Evolutionary conservation across 2,888 invertebrate genomes (phyloP).

Genomic region (Tetragonisca angustula): DNA sequence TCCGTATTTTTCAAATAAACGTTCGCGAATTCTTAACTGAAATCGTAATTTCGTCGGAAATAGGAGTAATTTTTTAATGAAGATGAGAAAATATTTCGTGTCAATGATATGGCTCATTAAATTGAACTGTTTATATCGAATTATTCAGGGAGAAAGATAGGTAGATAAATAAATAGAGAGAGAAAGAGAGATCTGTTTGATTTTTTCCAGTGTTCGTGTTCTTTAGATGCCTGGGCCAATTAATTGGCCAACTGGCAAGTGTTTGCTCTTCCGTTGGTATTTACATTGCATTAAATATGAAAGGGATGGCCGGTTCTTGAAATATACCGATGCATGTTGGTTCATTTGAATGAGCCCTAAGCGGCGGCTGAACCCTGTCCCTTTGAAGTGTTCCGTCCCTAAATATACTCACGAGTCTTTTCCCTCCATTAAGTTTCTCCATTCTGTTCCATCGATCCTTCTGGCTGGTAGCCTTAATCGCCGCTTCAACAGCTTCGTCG

Average conservation of each 20-base stretch:
- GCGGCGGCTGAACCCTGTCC: constrained; percentile 48
- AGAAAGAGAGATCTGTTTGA: neutral
- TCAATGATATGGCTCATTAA: constrained; percentile 21
- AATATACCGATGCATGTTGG: constrained; percentile 55
- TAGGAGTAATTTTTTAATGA: no score
- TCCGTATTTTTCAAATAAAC: neutral
- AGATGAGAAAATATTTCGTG: neutral
- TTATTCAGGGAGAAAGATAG: constrained; percentile 22
- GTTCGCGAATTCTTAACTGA: neutral
- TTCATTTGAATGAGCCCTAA: constrained; percentile 59
- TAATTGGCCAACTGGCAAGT: constrained; percentile 59
- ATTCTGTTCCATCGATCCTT: constrained; percentile 66
- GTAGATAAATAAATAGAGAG: no score
- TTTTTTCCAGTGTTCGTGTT: constrained; percentile 35
- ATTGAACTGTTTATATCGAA: constrained; percentile 27
- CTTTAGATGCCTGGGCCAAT: constrained; percentile 57
- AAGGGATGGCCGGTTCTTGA: constrained; percentile 66
- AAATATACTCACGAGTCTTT: constrained; percentile 65
- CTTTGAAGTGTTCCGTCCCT: constrained; percentile 68
- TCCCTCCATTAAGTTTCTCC: constrained; percentile 66
- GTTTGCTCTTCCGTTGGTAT: constrained; percentile 71
- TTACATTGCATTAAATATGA: constrained; percentile 79
- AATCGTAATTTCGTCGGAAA: neutral
- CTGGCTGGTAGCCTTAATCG: constrained; percentile 66
- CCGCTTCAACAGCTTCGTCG: constrained; percentile 55